Evolutionary conservation across 2,888 invertebrate genomes (phyloP).

Genomic region (Erpobdella octoculata): DNA sequence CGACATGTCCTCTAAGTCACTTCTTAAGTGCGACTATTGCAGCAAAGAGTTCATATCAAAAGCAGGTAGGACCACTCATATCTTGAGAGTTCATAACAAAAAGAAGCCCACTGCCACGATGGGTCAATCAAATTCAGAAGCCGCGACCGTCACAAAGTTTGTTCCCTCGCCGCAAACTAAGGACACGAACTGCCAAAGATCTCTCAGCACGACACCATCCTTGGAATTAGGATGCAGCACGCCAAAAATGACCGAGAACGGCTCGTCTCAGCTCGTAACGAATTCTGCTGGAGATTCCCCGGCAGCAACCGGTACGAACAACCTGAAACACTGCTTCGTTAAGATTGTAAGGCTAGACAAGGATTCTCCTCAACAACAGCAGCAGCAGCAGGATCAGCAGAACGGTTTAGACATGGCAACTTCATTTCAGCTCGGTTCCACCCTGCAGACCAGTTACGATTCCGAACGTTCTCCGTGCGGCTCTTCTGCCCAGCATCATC

Average conservation of each 20-base stretch:
- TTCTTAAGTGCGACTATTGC: constrained; percentile 27
- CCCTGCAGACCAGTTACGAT: not conserved
- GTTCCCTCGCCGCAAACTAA: not conserved
- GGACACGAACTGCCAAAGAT: not conserved
- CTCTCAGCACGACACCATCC: too few species aligned
- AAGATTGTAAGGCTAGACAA: constrained; percentile 25
- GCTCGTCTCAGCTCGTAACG: not conserved
- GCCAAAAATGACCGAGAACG: not conserved
- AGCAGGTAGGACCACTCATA: constrained; percentile 29
- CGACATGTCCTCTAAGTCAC: not conserved
- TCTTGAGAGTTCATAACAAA: constrained; percentile 27
- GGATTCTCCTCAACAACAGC: not conserved
- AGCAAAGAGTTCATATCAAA: constrained; percentile 31
- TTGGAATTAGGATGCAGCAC: not conserved
- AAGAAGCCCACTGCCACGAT: not conserved
- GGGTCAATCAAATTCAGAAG: not conserved
- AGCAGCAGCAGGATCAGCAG: not conserved
- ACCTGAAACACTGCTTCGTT: constrained; percentile 25
- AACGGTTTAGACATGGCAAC: not conserved
- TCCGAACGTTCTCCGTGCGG: not conserved
- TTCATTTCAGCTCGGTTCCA: not conserved
- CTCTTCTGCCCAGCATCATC: not conserved
- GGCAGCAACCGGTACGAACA: not conserved
- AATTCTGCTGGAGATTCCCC: not conserved
- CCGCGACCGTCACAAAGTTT: not conserved